Conservation (phyloP, 2,113 vertebrate species). For the Capreolus pygargus region DNA sequence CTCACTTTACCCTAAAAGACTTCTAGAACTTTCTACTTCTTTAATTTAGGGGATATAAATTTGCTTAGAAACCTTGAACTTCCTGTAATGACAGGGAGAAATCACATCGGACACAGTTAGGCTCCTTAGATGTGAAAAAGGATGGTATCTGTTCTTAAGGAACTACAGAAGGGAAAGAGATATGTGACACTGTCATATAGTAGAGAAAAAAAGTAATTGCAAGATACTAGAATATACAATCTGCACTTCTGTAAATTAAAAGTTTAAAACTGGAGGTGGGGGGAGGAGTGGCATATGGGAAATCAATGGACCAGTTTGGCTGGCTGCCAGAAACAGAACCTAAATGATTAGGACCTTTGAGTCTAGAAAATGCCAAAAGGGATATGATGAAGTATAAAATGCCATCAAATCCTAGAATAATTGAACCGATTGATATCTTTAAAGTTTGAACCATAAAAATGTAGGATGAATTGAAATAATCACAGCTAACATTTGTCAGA, state of each 20-base stretch:
- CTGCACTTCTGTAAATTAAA: neutral
- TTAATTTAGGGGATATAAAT: neutral
- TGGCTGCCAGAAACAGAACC: neutral
- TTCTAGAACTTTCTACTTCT: neutral
- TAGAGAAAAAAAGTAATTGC: neutral
- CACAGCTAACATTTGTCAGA: neutral
- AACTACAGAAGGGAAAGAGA: neutral
- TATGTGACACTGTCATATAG: neutral
- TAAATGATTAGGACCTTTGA: neutral
- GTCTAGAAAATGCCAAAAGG: conserved; percentile 13
- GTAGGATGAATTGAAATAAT: neutral
- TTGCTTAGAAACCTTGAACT: neutral
- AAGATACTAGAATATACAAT: neutral
- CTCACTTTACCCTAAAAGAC: neutral
- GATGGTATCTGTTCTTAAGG: neutral
- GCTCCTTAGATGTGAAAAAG: neutral
- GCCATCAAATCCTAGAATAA: conserved; percentile 7
- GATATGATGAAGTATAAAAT: neutral
- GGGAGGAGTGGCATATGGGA: neutral
- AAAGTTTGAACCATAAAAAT: conserved; percentile 15
- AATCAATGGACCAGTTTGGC: neutral
- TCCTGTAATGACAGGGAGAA: neutral
- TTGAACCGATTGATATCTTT: neutral
- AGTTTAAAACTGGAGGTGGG: neutral
- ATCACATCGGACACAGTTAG: neutral